These are phyloP conservation scores for Paratrypauchen microcephalus DNA, from an alignment of 2,797 vertebrate species.

Conservation along the genomic window DNA sequence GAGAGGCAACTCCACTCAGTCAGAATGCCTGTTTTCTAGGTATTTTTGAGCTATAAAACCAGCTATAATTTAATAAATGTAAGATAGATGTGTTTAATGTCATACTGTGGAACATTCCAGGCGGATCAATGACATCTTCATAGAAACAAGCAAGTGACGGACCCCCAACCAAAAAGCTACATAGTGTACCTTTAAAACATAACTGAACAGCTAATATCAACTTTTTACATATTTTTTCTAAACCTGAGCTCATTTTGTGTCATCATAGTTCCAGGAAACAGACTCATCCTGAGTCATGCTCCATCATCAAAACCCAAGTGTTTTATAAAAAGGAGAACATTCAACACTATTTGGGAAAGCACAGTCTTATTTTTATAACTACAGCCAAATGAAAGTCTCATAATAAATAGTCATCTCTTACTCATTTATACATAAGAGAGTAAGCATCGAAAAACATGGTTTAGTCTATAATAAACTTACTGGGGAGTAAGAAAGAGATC, in stretches of 20 bases:
- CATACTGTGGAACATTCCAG: no score
- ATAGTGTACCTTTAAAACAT: no score
- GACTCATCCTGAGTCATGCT: conserved; percentile 11
- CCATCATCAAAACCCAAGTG: not conserved
- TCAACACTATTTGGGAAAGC: not conserved
- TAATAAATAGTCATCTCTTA: not conserved
- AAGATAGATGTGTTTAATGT: no score
- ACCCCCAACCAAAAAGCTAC: no score
- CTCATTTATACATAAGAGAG: not conserved
- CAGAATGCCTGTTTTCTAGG: no score
- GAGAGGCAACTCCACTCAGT: no score
- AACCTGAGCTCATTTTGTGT: not conserved
- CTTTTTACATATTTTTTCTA: not conserved
- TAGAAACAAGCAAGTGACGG: no score
- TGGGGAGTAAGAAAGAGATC: no score
- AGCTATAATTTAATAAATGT: no score
- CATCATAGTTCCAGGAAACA: conserved; percentile 1
- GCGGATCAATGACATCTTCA: no score
- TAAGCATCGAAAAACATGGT: not conserved
- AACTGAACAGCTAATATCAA: no score
- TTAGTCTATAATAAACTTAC: not conserved
- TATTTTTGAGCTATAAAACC: no score
- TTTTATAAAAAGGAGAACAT: not conserved
- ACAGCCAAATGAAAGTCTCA: not conserved
- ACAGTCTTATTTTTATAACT: not conserved